A percentile compares a stretch with the other conserved stretches of the same genome.
These are phyloP conservation scores for Serilophus lunatus DNA, from an alignment of 2,113 vertebrate genomes.

Conservation along the genomic window DNA sequence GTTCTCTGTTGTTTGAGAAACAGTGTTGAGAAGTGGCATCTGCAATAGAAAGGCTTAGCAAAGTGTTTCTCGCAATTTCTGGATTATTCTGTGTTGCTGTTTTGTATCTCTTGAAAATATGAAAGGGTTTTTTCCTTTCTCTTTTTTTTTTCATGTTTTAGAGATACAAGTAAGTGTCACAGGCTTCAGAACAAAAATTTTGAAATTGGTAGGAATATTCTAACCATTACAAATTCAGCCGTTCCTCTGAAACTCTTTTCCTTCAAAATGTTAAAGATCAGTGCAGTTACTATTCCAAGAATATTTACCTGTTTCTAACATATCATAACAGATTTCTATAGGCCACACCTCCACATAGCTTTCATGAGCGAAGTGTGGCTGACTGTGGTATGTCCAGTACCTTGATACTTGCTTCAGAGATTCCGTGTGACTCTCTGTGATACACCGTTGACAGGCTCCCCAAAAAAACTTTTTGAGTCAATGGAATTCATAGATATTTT, in stretches of 20 bases:
- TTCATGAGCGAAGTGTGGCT: not conserved
- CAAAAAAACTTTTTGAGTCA: not conserved
- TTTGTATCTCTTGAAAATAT: not conserved
- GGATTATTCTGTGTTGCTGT: not conserved
- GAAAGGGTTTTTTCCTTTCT: accelerated
- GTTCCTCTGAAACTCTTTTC: not conserved
- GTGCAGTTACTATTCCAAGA: not conserved
- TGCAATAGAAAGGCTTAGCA: not conserved
- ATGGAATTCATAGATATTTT: not conserved
- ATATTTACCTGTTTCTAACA: not conserved
- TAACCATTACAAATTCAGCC: not conserved
- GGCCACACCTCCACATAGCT: accelerated
- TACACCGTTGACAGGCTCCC: accelerated
- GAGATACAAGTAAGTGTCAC: not conserved
- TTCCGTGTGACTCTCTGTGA: not conserved
- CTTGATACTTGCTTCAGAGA: not conserved
- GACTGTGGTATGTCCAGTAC: not conserved
- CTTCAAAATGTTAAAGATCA: not conserved
- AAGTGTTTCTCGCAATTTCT: not conserved
- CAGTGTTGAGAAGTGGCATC: not conserved
- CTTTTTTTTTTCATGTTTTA: not conserved
- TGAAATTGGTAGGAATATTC: not conserved
- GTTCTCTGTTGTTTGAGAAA: not conserved
- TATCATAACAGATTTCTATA: not conserved
- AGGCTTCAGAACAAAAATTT: not conserved